Conservation (phyloP, 2,113 vertebrate species). For the Gasterosteus nipponicus region DNA sequence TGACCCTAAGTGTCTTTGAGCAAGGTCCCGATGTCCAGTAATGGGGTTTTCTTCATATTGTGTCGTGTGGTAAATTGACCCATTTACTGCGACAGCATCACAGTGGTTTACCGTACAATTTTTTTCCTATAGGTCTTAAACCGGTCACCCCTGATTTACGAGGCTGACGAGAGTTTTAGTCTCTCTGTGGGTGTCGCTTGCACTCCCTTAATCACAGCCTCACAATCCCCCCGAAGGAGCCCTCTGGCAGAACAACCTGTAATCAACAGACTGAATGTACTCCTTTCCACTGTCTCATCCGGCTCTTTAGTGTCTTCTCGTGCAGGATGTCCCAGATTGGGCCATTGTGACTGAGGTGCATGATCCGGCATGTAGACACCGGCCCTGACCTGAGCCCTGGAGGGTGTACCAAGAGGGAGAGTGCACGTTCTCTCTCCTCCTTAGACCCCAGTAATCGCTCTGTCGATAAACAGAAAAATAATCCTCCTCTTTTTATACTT, state of each 20-base stretch:
- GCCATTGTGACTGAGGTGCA: conserved; percentile 23
- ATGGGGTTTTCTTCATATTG: neutral
- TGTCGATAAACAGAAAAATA: neutral
- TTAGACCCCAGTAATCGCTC: conserved; percentile 42
- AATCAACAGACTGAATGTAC: conserved; percentile 24
- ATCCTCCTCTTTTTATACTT: neutral
- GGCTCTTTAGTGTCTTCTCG: conserved; percentile 20
- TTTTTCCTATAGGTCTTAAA: neutral
- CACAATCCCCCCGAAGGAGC: conserved; percentile 26
- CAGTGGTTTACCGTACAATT: neutral
- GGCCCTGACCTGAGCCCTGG: conserved; percentile 20
- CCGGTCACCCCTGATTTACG: neutral
- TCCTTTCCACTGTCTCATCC: conserved; percentile 12
- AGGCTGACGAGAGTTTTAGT: conserved; percentile 9
- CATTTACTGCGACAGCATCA: neutral
- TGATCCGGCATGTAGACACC: conserved; percentile 21
- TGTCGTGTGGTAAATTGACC: neutral
- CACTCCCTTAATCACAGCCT: conserved; percentile 39
- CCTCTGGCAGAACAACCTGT: conserved; percentile 22
- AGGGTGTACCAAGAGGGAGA: conserved; percentile 1
- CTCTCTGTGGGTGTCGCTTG: conserved; percentile 9
- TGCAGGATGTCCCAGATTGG: conserved; percentile 15
- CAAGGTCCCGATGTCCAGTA: neutral
- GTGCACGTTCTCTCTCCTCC: conserved; percentile 19
- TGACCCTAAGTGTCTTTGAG: conserved; percentile 18